Evolutionary conservation across 2,888 invertebrate species (phyloP).

Genomic region (Melanostoma mellinum): DNA sequence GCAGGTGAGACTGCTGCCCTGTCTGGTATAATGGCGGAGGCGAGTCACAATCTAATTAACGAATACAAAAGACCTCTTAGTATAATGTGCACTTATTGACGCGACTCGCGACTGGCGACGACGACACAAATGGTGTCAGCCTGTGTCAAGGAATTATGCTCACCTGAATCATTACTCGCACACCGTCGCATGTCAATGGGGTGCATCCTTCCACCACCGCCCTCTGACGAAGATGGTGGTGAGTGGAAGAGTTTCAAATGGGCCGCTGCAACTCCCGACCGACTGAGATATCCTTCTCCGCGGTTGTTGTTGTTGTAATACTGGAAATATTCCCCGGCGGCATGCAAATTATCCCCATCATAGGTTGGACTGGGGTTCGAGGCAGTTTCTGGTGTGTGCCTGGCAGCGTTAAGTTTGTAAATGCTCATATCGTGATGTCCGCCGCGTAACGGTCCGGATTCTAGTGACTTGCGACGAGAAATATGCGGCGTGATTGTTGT

Average conservation of each 20-base stretch:
- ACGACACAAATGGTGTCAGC: constrained; percentile 35
- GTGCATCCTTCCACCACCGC: constrained; percentile 61
- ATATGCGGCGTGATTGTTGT: constrained; percentile 75
- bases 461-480: constrained; percentile 75
- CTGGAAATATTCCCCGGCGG: constrained; percentile 75
- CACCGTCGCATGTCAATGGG: constrained; percentile 82
- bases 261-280: constrained; percentile 57
- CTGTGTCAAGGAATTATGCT: constrained; percentile 68
- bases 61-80: constrained; percentile 36
- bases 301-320: constrained; percentile 78
- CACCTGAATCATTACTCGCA: constrained; percentile 81
- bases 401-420: constrained; percentile 74
- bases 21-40: constrained; percentile 76
- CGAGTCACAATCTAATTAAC: constrained; percentile 80
- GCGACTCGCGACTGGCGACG: constrained; percentile 54
- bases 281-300: constrained; percentile 77
- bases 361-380: constrained; percentile 74
- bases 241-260: constrained; percentile 66
- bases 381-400: constrained; percentile 73
- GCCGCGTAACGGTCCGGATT: constrained; percentile 65
- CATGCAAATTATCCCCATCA: constrained; percentile 72
- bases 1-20: constrained; percentile 76
- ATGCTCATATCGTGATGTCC: constrained; percentile 75
- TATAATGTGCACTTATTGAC: constrained; percentile 40
- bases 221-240: constrained; percentile 74